phyloP scores from a whole-genome alignment of 2,888 invertebrate species.

The Drosophila anceps region DNA sequence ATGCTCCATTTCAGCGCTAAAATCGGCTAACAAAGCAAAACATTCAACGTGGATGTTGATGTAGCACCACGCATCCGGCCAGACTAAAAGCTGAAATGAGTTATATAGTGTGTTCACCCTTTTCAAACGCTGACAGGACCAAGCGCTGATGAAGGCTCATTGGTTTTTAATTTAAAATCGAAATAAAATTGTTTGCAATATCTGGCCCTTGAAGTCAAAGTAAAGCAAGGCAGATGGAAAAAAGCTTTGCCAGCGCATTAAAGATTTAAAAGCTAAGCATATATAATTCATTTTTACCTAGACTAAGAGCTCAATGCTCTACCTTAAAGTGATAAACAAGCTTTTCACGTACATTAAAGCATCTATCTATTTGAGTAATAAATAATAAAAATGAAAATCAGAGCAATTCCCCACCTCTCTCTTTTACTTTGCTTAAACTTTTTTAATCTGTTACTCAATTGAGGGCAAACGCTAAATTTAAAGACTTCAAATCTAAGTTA shows the following conservation, averaged over 20 bases:
- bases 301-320: background rate
- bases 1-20: slow-evolving; percentile 63
- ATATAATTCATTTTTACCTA: background rate
- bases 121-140: slow-evolving; percentile 67
- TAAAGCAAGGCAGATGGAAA: background rate
- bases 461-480: background rate
- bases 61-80: slow-evolving; percentile 29
- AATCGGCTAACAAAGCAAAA: slow-evolving; percentile 67
- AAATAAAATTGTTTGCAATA: slow-evolving; percentile 19
- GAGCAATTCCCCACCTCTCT: background rate
- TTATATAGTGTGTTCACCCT: slow-evolving; percentile 57
- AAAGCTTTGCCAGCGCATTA: slow-evolving; percentile 2
- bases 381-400: background rate
- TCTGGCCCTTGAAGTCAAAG: background rate
- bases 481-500: no score
- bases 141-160: slow-evolving; percentile 59
- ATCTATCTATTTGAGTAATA: background rate
- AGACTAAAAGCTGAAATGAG: slow-evolving; percentile 23
- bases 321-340: background rate
- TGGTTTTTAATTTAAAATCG: slow-evolving; percentile 73
- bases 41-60: slow-evolving; percentile 57
- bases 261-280: slow-evolving; percentile 2
- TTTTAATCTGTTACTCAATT: background rate
- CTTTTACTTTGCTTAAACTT: background rate
- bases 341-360: background rate